These are phyloP conservation scores for Oplegnathus fasciatus DNA, from an alignment of 2,113 vertebrate species.

Conservation along the genomic window DNA sequence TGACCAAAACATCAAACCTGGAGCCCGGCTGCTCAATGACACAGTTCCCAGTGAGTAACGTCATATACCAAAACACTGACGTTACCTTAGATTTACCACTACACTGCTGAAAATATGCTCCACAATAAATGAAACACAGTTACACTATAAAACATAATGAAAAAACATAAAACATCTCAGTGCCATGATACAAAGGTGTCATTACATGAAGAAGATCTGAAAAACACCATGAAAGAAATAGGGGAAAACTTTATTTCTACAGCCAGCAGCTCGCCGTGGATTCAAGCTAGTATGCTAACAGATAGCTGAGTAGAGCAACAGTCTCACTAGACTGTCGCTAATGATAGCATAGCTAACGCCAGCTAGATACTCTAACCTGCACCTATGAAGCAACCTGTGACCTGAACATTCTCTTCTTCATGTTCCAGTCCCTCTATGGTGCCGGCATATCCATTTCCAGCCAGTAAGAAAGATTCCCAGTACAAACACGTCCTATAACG, in stretches of 20 bases:
- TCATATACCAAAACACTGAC: not conserved
- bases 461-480: not conserved
- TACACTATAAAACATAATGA: no score
- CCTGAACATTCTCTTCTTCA: not conserved
- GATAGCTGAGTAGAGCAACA: constrained; percentile 25
- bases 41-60: not conserved
- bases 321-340: constrained; percentile 15
- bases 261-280: not conserved
- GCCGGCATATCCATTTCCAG: not conserved
- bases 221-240: not conserved
- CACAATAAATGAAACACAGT: not conserved
- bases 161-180: no score
- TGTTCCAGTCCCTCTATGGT: accelerated
- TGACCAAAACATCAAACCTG: not conserved
- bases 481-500: not conserved
- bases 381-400: not conserved
- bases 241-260: not conserved
- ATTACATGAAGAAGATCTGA: not conserved
- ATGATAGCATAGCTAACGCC: constrained; percentile 29
- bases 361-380: not conserved
- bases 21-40: not conserved
- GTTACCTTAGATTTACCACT: not conserved
- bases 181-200: not conserved
- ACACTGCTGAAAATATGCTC: not conserved
- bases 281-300: constrained; percentile 30